Percentiles rank a stretch among this genome's conserved stretches.
Evolutionary conservation across 2,797 vertebrate species (phyloP).

Genomic region (Thripadectes ignobilis): DNA sequence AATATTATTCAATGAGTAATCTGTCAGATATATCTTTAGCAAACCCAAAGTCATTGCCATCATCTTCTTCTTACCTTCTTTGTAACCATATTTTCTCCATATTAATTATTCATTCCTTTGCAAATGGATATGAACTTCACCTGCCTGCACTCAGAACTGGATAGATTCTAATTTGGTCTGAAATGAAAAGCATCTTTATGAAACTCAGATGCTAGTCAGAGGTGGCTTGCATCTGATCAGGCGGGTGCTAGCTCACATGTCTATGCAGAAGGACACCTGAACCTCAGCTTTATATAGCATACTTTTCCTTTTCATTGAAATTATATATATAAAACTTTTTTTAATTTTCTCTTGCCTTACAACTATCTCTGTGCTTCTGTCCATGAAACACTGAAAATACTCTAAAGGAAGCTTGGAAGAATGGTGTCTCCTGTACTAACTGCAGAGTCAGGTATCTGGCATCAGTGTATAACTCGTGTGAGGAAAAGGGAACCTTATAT

Average conservation of each 20-base stretch:
- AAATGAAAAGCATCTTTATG: not conserved
- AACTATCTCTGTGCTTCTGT: not conserved
- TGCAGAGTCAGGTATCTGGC: not conserved
- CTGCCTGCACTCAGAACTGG: not conserved
- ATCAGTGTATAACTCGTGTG: accelerated
- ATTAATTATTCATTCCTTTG: not conserved
- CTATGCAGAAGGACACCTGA: not conserved
- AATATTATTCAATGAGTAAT: not conserved
- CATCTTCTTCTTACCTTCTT: not conserved
- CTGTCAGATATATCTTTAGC: not conserved
- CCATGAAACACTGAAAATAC: not conserved
- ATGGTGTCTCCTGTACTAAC: not conserved
- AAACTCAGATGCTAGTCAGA: not conserved
- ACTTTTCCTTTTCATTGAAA: not conserved
- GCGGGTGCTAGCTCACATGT: not conserved
- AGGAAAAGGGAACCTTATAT: not conserved
- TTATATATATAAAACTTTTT: not conserved
- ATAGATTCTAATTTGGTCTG: not conserved
- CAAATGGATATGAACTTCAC: not conserved
- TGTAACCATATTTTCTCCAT: not conserved
- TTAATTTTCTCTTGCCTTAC: not conserved
- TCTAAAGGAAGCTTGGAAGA: not conserved
- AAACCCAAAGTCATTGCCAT: not conserved
- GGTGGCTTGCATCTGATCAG: not conserved
- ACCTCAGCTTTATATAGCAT: not conserved